Percentiles rank a stretch among this genome's conserved stretches.
Evolutionary conservation across 2,113 vertebrate genomes (phyloP).

Genomic region (Peromyscus polionotus): DNA sequence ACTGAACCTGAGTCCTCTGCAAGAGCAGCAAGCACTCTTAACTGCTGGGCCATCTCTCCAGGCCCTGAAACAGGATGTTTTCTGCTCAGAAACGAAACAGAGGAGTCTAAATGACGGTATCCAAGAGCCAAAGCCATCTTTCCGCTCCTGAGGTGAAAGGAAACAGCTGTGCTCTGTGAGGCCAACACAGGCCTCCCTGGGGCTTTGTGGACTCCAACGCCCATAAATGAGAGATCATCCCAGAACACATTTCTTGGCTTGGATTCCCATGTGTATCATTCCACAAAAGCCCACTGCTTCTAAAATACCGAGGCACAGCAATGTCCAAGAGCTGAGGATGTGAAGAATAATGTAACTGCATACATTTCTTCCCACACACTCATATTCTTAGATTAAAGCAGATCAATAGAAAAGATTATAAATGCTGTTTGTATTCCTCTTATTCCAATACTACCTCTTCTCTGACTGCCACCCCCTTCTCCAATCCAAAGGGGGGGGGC

Average conservation of each 20-base stretch:
- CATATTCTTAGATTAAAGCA: not conserved
- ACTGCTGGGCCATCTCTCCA: not conserved
- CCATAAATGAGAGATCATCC: conserved; percentile 1
- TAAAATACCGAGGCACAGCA: conserved; percentile 19
- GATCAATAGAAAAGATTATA: not conserved
- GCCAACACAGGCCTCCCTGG: not conserved
- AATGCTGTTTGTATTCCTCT: conserved; percentile 9
- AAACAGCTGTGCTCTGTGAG: conserved; percentile 55
- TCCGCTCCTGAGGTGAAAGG: conserved; percentile 6
- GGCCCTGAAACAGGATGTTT: conserved; percentile 74
- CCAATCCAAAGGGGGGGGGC: not conserved
- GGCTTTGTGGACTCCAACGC: conserved; percentile 62
- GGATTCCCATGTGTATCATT: not conserved
- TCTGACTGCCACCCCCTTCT: not conserved
- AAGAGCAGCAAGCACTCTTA: not conserved
- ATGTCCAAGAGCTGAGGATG: not conserved
- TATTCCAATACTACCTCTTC: not conserved
- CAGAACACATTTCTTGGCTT: conserved; percentile 25
- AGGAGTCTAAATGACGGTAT: not conserved
- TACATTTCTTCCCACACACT: conserved; percentile 4
- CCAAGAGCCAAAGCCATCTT: conserved; percentile 43
- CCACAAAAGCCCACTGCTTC: conserved; percentile 51
- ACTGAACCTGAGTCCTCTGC: not conserved
- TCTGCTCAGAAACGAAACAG: conserved; percentile 52
- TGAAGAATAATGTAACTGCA: conserved; percentile 53